These are phyloP conservation scores for Drosophila malerkotliana DNA, from an alignment of 1,140 invertebrate species.

Conservation along the genomic window DNA sequence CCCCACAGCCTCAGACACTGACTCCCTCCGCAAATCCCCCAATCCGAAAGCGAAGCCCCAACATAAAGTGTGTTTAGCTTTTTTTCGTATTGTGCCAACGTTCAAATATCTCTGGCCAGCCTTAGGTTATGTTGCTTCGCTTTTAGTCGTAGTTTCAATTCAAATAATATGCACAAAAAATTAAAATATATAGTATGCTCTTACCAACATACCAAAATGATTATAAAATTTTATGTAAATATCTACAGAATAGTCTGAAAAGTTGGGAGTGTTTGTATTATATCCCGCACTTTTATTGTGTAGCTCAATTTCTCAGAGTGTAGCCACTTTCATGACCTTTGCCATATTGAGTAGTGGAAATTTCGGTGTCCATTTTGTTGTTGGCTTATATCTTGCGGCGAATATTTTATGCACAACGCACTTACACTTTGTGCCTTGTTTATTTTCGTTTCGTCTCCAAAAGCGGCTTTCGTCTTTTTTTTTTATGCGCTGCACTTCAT, in stretches of 20 bases:
- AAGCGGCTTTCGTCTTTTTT: conserved; percentile 42
- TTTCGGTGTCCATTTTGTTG: conserved; percentile 67
- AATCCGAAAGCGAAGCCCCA: conserved; percentile 29
- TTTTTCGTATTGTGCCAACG: conserved; percentile 43
- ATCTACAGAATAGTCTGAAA: no score
- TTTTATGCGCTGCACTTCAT: conserved; percentile 77
- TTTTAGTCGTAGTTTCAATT: conserved; percentile 9
- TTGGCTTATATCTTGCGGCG: conserved; percentile 71
- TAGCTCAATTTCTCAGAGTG: neutral
- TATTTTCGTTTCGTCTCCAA: conserved; percentile 37
- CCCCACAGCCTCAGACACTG: neutral
- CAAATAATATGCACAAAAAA: neutral
- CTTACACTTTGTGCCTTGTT: conserved; percentile 50
- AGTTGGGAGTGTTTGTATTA: conserved; percentile 9
- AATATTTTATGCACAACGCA: conserved; percentile 75
- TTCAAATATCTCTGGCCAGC: conserved; percentile 63
- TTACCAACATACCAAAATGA: no score
- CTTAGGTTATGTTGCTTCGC: conserved; percentile 52
- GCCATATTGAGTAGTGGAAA: conserved; percentile 72
- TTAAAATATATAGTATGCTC: no score
- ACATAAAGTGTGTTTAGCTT: conserved; percentile 80
- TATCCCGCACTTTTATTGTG: neutral
- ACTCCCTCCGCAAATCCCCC: conserved; percentile 33
- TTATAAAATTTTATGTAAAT: no score
- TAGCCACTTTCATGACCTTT: conserved; percentile 56